Evolutionary conservation across 2,888 invertebrate genomes (phyloP).

Genomic region (Tetanocera ferruginea): DNA sequence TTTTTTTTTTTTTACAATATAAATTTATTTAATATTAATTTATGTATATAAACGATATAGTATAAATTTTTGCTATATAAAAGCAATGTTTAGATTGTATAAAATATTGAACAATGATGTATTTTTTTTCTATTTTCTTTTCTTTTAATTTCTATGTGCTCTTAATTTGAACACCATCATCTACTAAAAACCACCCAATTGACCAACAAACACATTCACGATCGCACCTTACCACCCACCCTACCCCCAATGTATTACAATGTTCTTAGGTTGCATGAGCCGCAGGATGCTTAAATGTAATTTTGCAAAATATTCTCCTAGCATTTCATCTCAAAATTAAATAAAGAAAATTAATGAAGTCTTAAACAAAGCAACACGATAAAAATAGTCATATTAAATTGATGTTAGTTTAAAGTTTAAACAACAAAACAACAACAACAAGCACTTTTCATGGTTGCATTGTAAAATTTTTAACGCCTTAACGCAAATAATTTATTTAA

Average conservation of each 20-base stretch:
- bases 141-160: slow-evolving; percentile 37
- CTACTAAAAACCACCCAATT: not conserved
- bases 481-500: not conserved
- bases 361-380: not conserved
- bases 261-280: slow-evolving; percentile 54
- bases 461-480: not conserved
- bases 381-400: slow-evolving; percentile 25
- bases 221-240: slow-evolving; percentile 15
- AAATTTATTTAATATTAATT: slow-evolving; percentile 37
- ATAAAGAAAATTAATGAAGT: not conserved
- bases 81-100: slow-evolving; percentile 11
- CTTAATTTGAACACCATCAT: slow-evolving; percentile 34
- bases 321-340: slow-evolving; percentile 5
- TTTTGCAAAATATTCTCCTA: slow-evolving; percentile 21
- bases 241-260: slow-evolving; percentile 22
- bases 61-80: not conserved
- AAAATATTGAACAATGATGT: slow-evolving; percentile 15
- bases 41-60: not conserved
- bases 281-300: slow-evolving; percentile 52
- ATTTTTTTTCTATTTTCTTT: slow-evolving; percentile 44
- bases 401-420: slow-evolving; percentile 28
- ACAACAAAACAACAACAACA: slow-evolving; percentile 9
- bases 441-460: not conserved
- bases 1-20: slow-evolving; percentile 26
- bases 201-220: slow-evolving; percentile 14